Evolutionary conservation across 2,113 vertebrate species (phyloP), one percentile per base, ranked within the genome.

Genomic region (Psammodynastes pulverulentus): DNA sequence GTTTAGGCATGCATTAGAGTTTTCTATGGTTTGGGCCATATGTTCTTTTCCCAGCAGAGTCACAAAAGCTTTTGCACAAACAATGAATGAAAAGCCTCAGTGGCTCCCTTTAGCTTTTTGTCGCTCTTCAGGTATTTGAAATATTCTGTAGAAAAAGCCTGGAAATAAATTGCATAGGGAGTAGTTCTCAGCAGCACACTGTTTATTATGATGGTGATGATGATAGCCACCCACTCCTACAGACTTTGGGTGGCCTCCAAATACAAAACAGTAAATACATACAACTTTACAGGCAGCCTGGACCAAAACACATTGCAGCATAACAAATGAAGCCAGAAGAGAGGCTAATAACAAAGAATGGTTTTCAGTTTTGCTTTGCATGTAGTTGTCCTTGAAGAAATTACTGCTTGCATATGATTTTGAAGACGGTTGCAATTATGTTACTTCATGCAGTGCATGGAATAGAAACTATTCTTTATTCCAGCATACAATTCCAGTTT

Each of bases 1-100:
- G 43, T 94, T 94, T 95, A 91, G 62, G 86, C 45, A 91, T 92
- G 48, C 8, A 91, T 94, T 67, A 62, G 56, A 10, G 52, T 43
- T 46, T 91, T 92, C 34, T 24, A 5, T 3, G 23, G 6, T 86
- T 0, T 0, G 93, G 46, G 88, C 92, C 85, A 84, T 89, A 0
- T 84, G 43, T 10, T 88, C 52, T 51, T 29, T 43, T 93, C 91
- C 91, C 87, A 49, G 58, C 89, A 91, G 85, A 29, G 79, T 15
- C 43, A 84, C 43, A 24, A 95, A 86, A 90, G 88, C 9, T 84
- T 54, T 88, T 67, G 24, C 39, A 9, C 43, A 34, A 9, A n/a
- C 45, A 72, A 79, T 56, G 43, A 24, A 1, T 54, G 85, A 90
- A 72, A 87, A 93, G 45, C 92, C 90, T 0, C 0, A 0, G 6